phyloP scores from a whole-genome alignment of 1,140 invertebrate species.

The Drosophila ogumai region DNA sequence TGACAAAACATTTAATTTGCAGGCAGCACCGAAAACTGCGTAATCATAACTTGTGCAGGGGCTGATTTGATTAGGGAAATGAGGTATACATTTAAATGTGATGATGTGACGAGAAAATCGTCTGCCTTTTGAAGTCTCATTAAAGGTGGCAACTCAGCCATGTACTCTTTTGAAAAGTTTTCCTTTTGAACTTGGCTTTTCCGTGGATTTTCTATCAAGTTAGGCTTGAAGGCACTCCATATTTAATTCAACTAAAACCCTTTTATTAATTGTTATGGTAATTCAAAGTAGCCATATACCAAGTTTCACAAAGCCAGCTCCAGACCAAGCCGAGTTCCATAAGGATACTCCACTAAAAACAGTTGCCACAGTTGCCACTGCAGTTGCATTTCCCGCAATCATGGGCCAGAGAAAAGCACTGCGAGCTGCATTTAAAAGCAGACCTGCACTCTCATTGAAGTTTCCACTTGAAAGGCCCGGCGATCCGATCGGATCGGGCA shows the following conservation, averaged over 20 bases:
- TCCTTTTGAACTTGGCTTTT: neutral
- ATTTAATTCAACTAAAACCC: neutral
- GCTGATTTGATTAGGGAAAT: slow-evolving; percentile 34
- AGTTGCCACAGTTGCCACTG: slow-evolving; percentile 1
- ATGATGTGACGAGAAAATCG: slow-evolving; percentile 3
- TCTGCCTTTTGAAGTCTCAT: slow-evolving; percentile 11
- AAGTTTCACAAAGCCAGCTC: neutral
- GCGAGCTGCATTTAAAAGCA: slow-evolving; percentile 18
- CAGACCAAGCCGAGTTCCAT: neutral
- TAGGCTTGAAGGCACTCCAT: too few species aligned
- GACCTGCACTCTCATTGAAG: slow-evolving; percentile 17
- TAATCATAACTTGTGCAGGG: slow-evolving; percentile 54
- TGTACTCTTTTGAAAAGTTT: neutral
- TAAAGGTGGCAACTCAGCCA: neutral
- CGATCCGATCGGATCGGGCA: slow-evolving; percentile 51
- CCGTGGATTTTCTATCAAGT: neutral
- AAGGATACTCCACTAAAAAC: slow-evolving; percentile 17
- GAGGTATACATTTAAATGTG: slow-evolving; percentile 33
- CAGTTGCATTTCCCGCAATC: slow-evolving; percentile 1
- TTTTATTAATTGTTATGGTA: neutral
- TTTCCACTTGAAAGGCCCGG: slow-evolving; percentile 29
- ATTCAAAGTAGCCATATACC: slow-evolving; percentile 1
- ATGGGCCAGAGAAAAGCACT: slow-evolving; percentile 6
- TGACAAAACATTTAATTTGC: slow-evolving; percentile 79
- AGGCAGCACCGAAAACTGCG: slow-evolving; percentile 49